Percentiles rank a stretch among this genome's conserved stretches.
phyloP scores from a whole-genome alignment of 2,113 vertebrate species.

The Etheostoma cragini region DNA sequence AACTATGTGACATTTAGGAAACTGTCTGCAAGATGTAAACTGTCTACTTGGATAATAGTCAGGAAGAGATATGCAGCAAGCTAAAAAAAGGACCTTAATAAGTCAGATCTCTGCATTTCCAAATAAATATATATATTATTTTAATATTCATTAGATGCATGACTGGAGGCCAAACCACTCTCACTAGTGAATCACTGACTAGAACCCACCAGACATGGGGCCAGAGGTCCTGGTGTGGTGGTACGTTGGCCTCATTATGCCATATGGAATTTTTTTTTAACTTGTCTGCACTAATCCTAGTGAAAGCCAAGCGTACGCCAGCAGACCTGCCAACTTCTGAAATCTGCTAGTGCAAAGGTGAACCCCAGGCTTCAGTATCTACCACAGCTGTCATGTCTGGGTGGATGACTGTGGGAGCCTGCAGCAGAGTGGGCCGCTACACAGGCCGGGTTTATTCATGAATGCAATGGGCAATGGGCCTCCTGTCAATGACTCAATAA shows the following conservation, averaged over 20 bases:
- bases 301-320: conserved; percentile 20
- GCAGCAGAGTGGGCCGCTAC: conserved; percentile 36
- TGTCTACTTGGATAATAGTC: conserved; percentile 61
- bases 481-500: conserved; percentile 32
- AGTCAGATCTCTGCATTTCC: conserved; percentile 34
- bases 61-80: conserved; percentile 7
- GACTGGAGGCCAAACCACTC: conserved; percentile 28
- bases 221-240: conserved; percentile 13
- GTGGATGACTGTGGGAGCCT: conserved; percentile 32
- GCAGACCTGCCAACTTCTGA: conserved; percentile 36
- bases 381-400: conserved; percentile 56
- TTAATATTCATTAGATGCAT: conserved; percentile 47
- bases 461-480: conserved; percentile 42
- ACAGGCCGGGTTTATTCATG: conserved; percentile 30
- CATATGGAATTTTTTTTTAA: conserved; percentile 53
- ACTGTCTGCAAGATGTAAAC: conserved; percentile 48
- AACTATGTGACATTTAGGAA: conserved; percentile 64
- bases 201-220: conserved; percentile 14
- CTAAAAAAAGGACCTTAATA: background rate
- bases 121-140: conserved; percentile 4
- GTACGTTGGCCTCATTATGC: conserved; percentile 59
- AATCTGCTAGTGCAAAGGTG: conserved; percentile 58
- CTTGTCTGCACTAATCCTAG: conserved; percentile 45
- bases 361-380: conserved; percentile 38
- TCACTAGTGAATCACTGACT: conserved; percentile 50